Conservation (phyloP, 2,888 invertebrate species). For the Zele albiditarsus region DNA sequence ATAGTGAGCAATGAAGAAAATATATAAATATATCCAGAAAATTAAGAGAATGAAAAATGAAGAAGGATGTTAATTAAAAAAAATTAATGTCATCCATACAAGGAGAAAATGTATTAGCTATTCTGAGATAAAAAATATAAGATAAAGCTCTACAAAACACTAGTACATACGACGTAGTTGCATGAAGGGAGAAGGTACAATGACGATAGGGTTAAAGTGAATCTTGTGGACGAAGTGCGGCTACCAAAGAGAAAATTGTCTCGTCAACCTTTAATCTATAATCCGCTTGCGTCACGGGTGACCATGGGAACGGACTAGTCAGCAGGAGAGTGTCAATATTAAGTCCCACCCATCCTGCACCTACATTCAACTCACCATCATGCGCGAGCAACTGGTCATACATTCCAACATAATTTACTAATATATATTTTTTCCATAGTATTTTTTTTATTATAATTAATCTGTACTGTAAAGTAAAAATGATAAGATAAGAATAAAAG, state of each 20-base stretch:
- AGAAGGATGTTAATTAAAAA: too few species aligned
- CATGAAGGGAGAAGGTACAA: background rate
- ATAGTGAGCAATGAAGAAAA: too few species aligned
- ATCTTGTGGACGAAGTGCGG: constrained; percentile 16
- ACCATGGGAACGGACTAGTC: constrained; percentile 42
- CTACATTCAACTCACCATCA: background rate
- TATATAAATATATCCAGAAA: too few species aligned
- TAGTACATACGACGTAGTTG: too few species aligned
- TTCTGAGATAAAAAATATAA: too few species aligned
- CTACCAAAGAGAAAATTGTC: constrained; percentile 43
- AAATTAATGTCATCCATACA: too few species aligned
- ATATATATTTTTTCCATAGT: background rate
- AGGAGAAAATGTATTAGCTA: too few species aligned
- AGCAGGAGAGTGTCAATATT: constrained; percentile 30
- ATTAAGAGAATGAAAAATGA: too few species aligned
- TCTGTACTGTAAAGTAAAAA: background rate
- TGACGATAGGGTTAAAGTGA: constrained; percentile 15
- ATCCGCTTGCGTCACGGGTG: constrained; percentile 45
- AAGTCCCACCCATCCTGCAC: constrained; percentile 15
- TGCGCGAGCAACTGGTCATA: background rate
- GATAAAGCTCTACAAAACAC: too few species aligned
- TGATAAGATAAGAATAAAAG: too few species aligned
- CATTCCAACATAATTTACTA: background rate
- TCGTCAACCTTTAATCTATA: constrained; percentile 53
- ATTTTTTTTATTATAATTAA: background rate